A percentile compares a stretch with the other conserved stretches of the same genome.
Evolutionary conservation across 2,797 vertebrate genomes (phyloP).

Genomic region (Cetoscarus ocellatus): DNA sequence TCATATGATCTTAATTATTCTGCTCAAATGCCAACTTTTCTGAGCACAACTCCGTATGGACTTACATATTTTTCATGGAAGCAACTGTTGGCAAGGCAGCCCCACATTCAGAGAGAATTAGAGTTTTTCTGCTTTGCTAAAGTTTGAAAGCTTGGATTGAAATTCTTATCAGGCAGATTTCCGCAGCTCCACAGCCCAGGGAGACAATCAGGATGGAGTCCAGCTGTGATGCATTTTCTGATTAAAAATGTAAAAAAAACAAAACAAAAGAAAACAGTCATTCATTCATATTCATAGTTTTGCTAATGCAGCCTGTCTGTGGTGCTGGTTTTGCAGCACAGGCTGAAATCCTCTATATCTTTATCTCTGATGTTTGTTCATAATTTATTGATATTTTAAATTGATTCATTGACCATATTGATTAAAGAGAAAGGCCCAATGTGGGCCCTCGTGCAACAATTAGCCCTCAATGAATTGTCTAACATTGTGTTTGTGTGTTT

Average conservation of each 20-base stretch:
- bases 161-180: constrained; percentile 14
- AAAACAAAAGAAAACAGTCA: background rate
- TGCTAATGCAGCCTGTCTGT: no score
- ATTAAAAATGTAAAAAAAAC: background rate
- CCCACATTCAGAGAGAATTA: constrained; percentile 1
- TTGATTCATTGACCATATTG: no score
- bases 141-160: constrained; percentile 4
- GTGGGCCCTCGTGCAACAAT: no score
- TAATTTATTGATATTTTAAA: no score
- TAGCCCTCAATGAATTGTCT: background rate
- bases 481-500: constrained; percentile 8
- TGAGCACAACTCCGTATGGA: no score
- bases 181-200: background rate
- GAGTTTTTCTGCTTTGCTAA: background rate
- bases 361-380: background rate
- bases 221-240: constrained; percentile 2
- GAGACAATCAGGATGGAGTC: background rate
- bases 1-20: background rate
- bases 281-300: no score
- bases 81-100: background rate
- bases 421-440: no score
- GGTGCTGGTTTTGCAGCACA: no score
- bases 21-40: background rate
- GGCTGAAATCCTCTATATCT: constrained; percentile 1
- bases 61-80: background rate